phyloP scores from a whole-genome alignment of 2,888 invertebrate species.

The Dryomyza anilis region DNA sequence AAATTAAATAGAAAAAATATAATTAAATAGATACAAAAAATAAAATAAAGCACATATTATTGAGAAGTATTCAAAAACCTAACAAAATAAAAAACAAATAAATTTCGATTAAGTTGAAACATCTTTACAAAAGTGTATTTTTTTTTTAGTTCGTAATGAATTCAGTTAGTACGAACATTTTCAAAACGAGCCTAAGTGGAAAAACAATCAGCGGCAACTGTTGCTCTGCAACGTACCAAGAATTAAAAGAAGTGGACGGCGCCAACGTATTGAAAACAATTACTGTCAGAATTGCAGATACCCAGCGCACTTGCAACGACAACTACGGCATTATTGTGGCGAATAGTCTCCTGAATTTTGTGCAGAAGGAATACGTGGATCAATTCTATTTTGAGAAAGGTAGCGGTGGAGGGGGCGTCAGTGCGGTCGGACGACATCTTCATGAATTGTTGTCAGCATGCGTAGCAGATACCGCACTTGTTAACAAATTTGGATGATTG shows the following conservation, averaged over 20 bases:
- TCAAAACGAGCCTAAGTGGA: conserved; percentile 43
- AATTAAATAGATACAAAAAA: neutral
- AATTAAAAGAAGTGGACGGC: too few species aligned
- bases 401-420: conserved; percentile 53
- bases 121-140: neutral
- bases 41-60: too few species aligned
- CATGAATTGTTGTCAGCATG: neutral
- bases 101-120: too few species aligned
- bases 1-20: neutral
- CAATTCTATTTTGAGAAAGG: conserved; percentile 56
- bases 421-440: conserved; percentile 26
- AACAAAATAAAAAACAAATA: too few species aligned
- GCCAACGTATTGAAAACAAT: conserved; percentile 23
- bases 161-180: conserved; percentile 47
- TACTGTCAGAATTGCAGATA: conserved; percentile 28
- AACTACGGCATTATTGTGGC: conserved; percentile 35
- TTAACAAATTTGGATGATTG: conserved; percentile 46
- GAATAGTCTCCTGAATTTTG: conserved; percentile 39
- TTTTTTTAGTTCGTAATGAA: conserved; percentile 47
- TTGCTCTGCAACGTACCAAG: too few species aligned
- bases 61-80: too few species aligned
- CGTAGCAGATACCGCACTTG: conserved; percentile 7
- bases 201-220: conserved; percentile 27
- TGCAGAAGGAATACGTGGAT: conserved; percentile 53
- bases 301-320: conserved; percentile 10